Percentiles rank a stretch among this genome's conserved stretches.
Conservation (phyloP, 1,140 invertebrate species). For the Ceratina japonica region DNA sequence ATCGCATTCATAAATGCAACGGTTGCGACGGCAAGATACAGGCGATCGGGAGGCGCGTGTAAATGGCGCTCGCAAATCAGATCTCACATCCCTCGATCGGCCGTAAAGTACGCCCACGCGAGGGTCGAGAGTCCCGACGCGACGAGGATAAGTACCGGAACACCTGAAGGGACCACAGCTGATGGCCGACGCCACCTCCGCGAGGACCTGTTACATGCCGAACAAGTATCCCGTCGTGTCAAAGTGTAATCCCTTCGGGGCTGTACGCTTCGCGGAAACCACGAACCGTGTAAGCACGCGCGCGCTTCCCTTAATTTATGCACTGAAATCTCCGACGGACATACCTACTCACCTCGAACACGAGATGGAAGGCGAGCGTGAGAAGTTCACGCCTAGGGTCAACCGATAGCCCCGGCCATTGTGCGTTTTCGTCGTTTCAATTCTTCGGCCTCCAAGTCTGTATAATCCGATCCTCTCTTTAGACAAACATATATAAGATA, state of each 20-base stretch:
- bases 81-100: slow-evolving; percentile 52
- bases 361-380: not conserved
- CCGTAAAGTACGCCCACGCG: slow-evolving; percentile 73
- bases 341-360: not conserved
- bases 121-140: slow-evolving; percentile 55
- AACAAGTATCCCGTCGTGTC: slow-evolving; percentile 43
- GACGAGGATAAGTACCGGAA: slow-evolving; percentile 45
- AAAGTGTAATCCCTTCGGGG: slow-evolving; percentile 25
- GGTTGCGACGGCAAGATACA: slow-evolving; percentile 62
- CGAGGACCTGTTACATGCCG: slow-evolving; percentile 43
- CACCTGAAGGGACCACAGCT: slow-evolving; percentile 49
- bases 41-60: slow-evolving; percentile 61
- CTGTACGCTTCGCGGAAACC: slow-evolving; percentile 24
- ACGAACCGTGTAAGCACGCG: not conserved
- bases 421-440: no score
- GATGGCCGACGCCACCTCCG: slow-evolving; percentile 38
- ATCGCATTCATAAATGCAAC: slow-evolving; percentile 77
- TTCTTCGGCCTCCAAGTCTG: no score
- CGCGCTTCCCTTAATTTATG: slow-evolving; percentile 22
- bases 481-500: no score
- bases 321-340: not conserved
- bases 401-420: no score
- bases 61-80: slow-evolving; percentile 73
- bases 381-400: not conserved
- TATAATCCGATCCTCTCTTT: no score